These are phyloP conservation scores for Lota lota DNA, from an alignment of 2,113 vertebrate genomes.

Conservation along the genomic window DNA sequence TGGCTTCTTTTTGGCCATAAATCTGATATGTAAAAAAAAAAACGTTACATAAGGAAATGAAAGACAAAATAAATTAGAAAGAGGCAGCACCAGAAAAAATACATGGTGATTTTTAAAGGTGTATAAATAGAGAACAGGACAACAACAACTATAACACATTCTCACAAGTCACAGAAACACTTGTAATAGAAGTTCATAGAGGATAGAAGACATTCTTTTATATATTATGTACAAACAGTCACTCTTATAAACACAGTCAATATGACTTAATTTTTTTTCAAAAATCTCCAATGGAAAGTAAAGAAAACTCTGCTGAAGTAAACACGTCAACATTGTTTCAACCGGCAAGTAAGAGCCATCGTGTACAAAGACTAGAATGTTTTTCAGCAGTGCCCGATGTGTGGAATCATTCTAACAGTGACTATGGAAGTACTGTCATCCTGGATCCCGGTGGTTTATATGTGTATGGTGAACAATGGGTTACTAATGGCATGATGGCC, in stretches of 20 bases:
- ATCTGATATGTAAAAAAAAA: constrained; percentile 52
- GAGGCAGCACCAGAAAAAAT: constrained; percentile 52
- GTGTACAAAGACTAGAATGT: constrained; percentile 45
- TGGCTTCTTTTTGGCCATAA: constrained; percentile 54
- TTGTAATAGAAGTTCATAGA: constrained; percentile 28
- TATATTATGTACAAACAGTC: constrained; percentile 51
- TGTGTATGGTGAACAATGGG: constrained; percentile 35
- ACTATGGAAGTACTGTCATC: constrained; percentile 5
- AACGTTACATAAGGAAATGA: constrained; percentile 41
- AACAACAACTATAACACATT: constrained; percentile 34
- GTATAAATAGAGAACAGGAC: constrained; percentile 67
- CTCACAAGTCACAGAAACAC: constrained; percentile 34
- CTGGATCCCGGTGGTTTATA: constrained; percentile 39
- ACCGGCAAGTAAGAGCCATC: constrained; percentile 22
- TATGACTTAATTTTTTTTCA: constrained; percentile 64
- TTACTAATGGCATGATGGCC: constrained; percentile 31
- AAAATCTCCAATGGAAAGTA: constrained; percentile 46
- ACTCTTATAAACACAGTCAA: constrained; percentile 66
- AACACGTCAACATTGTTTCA: constrained; percentile 25
- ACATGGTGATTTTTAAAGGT: constrained; percentile 56
- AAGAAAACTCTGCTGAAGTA: constrained; percentile 33
- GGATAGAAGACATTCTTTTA: constrained; percentile 35
- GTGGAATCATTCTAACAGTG: not conserved
- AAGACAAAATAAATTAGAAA: constrained; percentile 69
- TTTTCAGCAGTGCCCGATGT: not conserved